Evolutionary conservation across 2,888 invertebrate species (phyloP), one percentile per base, ranked within the genome.

Genomic region (Erpobdella octoculata): DNA sequence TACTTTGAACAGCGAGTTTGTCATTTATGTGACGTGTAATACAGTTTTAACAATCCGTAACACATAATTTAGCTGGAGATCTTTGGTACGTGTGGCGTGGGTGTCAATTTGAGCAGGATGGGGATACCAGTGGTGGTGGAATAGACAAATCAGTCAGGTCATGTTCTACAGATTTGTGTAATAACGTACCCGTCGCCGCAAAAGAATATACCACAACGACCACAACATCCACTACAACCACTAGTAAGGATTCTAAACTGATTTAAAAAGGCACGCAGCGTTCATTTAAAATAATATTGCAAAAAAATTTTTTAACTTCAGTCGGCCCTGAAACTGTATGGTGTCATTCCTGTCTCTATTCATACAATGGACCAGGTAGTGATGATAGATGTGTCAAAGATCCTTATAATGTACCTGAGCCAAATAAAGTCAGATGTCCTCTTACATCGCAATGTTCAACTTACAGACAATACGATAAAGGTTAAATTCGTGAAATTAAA

Each of bases 291-390:
- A n/a, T n/a, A n/a, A n/a, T n/a, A n/a, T n/a, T n/a, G n/a, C n/a
- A n/a, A n/a, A n/a, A n/a, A n/a, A n/a, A n/a, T n/a, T n/a, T n/a
- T n/a, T n/a, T n/a, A n/a, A n/a, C n/a, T n/a, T n/a, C n/a, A n/a
- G n/a, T n/a, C n/a, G n/a, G n/a, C n/a, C 69, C 69, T 8, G 69
- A 58, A 46, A 69, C 69, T 3, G 33, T 48, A n/a, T 46, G 48
- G 3, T 71, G 71, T 38, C 64, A 64, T 35, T 71, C 71, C 21
- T 71, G 71, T n/a, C 46, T 71, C 28, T 71, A 71, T 64, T 37
- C 37, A 21, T 70, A 70, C 59, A 62, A 35, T 41, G 53, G 59
- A 6, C 71, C 71, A 8, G 71, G 38, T 1, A 41, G 2, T 0
- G 33, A 28, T 8, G 46, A 62, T 9, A 64, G 6, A 2, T 71